Conservation (phyloP, 2,888 invertebrate species). For the Ichneumoninae sp. region DNA sequence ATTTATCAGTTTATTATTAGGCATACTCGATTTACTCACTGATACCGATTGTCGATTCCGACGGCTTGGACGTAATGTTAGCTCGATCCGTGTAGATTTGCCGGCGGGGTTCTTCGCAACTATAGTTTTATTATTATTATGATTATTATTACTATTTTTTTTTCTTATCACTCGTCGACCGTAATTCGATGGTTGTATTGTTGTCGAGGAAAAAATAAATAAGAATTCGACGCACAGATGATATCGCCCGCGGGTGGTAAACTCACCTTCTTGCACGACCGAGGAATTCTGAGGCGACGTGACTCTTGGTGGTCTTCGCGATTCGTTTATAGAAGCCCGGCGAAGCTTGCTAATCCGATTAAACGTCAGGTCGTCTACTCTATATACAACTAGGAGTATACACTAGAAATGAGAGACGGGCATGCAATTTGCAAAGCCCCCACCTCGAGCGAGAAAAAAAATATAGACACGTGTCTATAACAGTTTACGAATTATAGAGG, state of each 20-base stretch:
- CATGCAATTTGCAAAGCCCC: conserved; percentile 12
- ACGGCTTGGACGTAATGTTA: neutral
- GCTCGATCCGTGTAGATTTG: neutral
- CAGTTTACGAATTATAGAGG: conserved; percentile 5
- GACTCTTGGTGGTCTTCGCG: conserved; percentile 80
- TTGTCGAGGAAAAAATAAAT: neutral
- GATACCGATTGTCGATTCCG: conserved; percentile 5
- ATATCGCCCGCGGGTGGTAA: conserved; percentile 35
- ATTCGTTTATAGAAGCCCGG: conserved; percentile 82
- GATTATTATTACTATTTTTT: neutral
- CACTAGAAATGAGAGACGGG: neutral
- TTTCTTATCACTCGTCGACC: neutral
- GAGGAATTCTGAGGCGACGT: conserved; percentile 76
- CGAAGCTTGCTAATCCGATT: conserved; percentile 79
- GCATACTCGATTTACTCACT: conserved; percentile 18
- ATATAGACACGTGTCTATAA: conserved; percentile 10
- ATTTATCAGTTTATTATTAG: neutral
- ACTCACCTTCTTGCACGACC: conserved; percentile 75
- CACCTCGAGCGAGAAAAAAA: neutral
- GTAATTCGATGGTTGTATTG: neutral
- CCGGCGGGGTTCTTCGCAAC: conserved; percentile 4
- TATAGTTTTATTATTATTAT: neutral
- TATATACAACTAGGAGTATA: conserved; percentile 24
- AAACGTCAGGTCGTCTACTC: conserved; percentile 65
- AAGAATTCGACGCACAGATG: conserved; percentile 31